phyloP scores from a whole-genome alignment of 92 coral and sea anemone genomes.

The Palythoa grandiflora region DNA sequence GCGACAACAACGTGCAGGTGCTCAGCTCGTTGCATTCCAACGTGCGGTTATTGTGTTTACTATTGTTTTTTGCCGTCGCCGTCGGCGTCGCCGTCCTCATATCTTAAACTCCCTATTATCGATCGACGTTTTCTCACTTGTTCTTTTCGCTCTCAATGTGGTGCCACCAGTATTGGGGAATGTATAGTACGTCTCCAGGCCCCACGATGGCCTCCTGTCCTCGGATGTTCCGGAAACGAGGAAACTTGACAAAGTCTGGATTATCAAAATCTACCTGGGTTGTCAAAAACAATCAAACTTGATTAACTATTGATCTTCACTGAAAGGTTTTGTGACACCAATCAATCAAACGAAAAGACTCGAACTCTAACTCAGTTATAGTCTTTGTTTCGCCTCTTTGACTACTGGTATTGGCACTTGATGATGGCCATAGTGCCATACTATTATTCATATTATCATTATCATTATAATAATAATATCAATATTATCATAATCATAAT shows the following conservation, averaged over 20 bases:
- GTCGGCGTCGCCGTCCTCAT: no score
- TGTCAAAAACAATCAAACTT: conserved; percentile 5
- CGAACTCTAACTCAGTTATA: background rate
- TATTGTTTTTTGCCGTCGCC: no score
- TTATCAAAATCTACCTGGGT: conserved; percentile 80
- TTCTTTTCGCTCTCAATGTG: conserved; percentile 91
- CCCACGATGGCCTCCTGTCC: conserved; percentile 90
- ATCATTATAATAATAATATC: no score
- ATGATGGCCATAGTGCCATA: no score
- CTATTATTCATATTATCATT: no score
- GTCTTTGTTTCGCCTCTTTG: no score
- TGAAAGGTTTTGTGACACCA: background rate
- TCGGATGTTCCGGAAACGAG: conserved; percentile 76
- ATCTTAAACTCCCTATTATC: background rate
- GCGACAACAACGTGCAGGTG: no score
- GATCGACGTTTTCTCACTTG: conserved; percentile 60
- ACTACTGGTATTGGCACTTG: no score
- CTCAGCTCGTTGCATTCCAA: no score
- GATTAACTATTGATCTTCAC: background rate
- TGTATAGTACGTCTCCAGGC: conserved; percentile 94
- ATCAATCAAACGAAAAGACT: no score
- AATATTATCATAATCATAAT: no score
- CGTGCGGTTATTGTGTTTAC: no score
- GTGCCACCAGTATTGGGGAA: conserved; percentile 99
- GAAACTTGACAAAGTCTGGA: conserved; percentile 81